phyloP scores from a whole-genome alignment of 2,797 vertebrate species.

The Stomatorhinus walkeri region DNA sequence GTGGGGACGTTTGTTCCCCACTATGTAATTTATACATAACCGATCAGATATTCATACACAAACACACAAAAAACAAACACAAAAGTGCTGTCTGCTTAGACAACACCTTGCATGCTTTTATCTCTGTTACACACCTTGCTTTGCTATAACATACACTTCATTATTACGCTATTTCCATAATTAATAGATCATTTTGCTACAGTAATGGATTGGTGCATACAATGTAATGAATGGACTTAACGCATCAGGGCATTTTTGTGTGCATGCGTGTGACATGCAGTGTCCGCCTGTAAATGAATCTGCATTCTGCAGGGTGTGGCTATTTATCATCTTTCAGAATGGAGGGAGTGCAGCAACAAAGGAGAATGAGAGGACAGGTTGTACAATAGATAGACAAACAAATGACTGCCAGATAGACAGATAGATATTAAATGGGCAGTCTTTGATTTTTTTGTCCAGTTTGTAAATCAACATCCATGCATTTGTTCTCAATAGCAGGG shows the following conservation, averaged over 20 bases:
- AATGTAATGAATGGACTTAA: background rate
- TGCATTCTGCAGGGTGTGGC: background rate
- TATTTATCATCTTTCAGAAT: background rate
- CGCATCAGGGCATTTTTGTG: background rate
- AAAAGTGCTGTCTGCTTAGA: background rate
- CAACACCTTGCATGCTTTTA: background rate
- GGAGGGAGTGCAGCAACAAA: background rate
- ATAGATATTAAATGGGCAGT: background rate
- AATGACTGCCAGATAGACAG: background rate
- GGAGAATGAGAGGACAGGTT: background rate
- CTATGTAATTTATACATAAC: background rate
- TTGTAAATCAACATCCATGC: slow-evolving; percentile 15
- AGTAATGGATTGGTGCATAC: background rate
- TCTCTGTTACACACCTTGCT: background rate
- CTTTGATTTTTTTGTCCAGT: background rate
- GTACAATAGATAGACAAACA: background rate
- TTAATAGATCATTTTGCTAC: background rate
- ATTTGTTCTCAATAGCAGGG: background rate
- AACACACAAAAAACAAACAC: background rate
- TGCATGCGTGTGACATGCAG: background rate
- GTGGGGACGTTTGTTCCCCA: background rate
- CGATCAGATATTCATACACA: background rate
- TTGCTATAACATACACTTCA: background rate
- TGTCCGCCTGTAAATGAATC: background rate
- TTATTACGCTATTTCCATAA: background rate